phyloP scores from a whole-genome alignment of 2,797 vertebrate genomes.

The Myotis findleyi region DNA sequence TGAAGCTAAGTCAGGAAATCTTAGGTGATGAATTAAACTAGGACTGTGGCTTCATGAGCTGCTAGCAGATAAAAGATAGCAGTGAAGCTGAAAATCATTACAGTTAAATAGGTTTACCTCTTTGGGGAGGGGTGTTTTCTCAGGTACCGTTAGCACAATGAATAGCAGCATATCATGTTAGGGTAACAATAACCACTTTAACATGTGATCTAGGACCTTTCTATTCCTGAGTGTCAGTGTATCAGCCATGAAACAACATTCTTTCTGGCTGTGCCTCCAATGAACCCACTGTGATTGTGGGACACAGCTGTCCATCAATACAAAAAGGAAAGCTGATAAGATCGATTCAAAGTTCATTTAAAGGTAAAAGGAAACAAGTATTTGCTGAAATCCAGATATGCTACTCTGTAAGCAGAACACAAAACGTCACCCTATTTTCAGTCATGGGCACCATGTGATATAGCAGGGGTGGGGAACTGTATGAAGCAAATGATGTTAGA shows the following conservation, averaged over 20 bases:
- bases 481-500: too few species aligned
- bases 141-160: background rate
- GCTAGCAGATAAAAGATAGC: constrained; percentile 9
- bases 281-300: background rate
- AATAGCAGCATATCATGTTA: background rate
- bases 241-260: background rate
- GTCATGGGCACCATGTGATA: background rate
- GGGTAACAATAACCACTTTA: background rate
- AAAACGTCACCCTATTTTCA: background rate
- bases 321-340: constrained; percentile 32
- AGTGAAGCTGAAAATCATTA: constrained; percentile 23
- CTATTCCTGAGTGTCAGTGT: background rate
- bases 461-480: too few species aligned
- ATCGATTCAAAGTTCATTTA: background rate
- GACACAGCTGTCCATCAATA: background rate
- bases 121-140: background rate
- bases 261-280: background rate
- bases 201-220: background rate
- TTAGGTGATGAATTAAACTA: constrained; percentile 55
- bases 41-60: constrained; percentile 14
- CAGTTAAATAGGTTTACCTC: constrained; percentile 26
- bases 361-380: constrained; percentile 20
- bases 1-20: constrained; percentile 63
- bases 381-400: background rate
- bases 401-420: background rate